Base-by-base conservation (phyloP, 2,113 vertebrate species). In the Carlito syrichta region DNA sequence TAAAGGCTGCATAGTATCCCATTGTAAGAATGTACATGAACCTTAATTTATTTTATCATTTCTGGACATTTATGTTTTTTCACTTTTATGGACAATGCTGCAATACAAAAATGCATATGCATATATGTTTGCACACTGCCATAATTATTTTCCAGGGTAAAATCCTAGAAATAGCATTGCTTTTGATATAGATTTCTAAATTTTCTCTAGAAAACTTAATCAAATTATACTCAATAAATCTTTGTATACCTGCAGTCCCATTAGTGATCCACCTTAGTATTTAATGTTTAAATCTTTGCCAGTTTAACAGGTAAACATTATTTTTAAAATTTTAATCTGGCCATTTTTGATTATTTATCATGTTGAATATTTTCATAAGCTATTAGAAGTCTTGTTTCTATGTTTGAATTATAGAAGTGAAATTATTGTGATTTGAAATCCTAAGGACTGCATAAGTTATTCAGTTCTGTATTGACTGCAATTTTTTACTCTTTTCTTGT, bases 391-490 rank as follows among this genome's bases (percentile, higher is more conserved):
- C n/a, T n/a, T n/a, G n/a, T 89, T 71, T 45, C 66, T 74, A 13
- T 95, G 27, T 86, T 96, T 96, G 52, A 92, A 38, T 90, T 71
- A 66, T n/a, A 77, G 8, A 73, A 73, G 74, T 77, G 13, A 95
- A 48, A 54, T 50, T 20, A 69, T 7, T 86, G 10, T 86, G 40
- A 30, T 90, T 63, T 95, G 30, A 74, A 87, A 92, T 77, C 5
- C 35, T 48, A 43, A 63, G 23, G 6, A 66, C 30, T 71, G 6
- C 38, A 27, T 38, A 38, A 60, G 14, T 68, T 38, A 5, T 74
- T 4, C 8, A 74, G 2, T 13, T 93, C n/a, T 73, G 8, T 43
- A 69, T 14, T 50, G 54, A 58, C 19, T 89, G 35, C 23, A 85
- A 76, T 87, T 92, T 17, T 77, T 89, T 38, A 43, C 2, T 38